Percentiles rank a stretch among this genome's conserved stretches.
Evolutionary conservation across 2,888 invertebrate species (phyloP).

Genomic region (Lithophane semibrunnea): DNA sequence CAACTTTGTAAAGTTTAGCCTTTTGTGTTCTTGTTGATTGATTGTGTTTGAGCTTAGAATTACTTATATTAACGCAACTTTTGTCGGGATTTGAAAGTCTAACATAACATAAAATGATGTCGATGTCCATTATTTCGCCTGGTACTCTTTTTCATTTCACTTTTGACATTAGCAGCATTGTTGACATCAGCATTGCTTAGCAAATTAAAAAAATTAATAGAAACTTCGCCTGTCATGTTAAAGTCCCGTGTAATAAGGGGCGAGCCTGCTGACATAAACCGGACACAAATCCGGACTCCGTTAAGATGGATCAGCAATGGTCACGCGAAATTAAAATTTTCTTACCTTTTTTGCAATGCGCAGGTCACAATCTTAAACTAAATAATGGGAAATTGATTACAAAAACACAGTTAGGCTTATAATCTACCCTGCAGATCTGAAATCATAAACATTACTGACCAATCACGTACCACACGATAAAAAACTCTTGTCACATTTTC

Average conservation of each 20-base stretch:
- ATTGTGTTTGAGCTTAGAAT: conserved; percentile 33
- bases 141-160: not conserved
- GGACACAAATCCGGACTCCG: too few relatives aligned
- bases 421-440: not conserved
- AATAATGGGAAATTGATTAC: too few relatives aligned
- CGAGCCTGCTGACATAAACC: not conserved
- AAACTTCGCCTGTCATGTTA: not conserved
- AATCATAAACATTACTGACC: conserved; percentile 7
- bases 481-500: conserved; percentile 18
- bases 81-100: not conserved
- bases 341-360: not conserved
- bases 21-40: conserved; percentile 43
- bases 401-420: not conserved
- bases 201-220: not conserved
- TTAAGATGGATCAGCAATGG: not conserved
- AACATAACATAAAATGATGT: not conserved
- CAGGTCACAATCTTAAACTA: too few relatives aligned
- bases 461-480: conserved; percentile 9
- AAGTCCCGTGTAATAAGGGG: not conserved
- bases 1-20: conserved; percentile 30
- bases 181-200: not conserved
- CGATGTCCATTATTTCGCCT: not conserved
- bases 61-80: conserved; percentile 10
- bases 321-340: not conserved
- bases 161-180: not conserved